Percentiles rank a stretch among this genome's conserved stretches.
Evolutionary conservation across 2,888 invertebrate genomes (phyloP).

Genomic region (Drosophila ezoana): DNA sequence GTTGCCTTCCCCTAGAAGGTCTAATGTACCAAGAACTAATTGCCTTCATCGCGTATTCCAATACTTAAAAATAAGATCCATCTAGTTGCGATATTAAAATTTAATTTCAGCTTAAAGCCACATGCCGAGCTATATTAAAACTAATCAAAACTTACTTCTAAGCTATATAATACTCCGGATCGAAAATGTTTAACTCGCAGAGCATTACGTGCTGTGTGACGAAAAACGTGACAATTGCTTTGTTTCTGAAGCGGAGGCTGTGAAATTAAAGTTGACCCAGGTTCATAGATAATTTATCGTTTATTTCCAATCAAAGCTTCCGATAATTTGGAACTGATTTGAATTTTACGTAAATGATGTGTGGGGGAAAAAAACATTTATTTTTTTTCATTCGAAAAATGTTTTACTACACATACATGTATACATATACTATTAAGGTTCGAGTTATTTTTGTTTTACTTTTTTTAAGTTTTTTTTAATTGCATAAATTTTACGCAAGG

Average conservation of each 20-base stretch:
- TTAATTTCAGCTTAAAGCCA: too few relatives aligned
- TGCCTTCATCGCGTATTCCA: too few relatives aligned
- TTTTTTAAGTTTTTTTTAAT: conserved; percentile 17
- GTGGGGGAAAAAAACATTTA: conserved; percentile 53
- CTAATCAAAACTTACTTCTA: too few relatives aligned
- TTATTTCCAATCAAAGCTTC: background rate
- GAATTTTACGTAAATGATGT: conserved; percentile 24
- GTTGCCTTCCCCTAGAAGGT: too few relatives aligned
- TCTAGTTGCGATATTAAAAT: too few relatives aligned
- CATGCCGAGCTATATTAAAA: too few relatives aligned
- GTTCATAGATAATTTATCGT: background rate
- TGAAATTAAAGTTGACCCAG: background rate
- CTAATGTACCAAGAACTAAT: too few relatives aligned
- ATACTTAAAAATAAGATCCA: too few relatives aligned
- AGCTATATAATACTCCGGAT: background rate
- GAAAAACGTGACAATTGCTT: background rate
- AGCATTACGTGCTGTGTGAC: too few relatives aligned
- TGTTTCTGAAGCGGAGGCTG: background rate
- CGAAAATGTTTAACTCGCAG: background rate
- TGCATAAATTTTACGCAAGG: conserved; percentile 51
- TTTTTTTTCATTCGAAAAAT: conserved; percentile 45
- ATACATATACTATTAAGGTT: conserved; percentile 25
- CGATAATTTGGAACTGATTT: conserved; percentile 15
- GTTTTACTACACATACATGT: conserved; percentile 57
- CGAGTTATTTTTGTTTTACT: background rate